phyloP scores from a whole-genome alignment of 2,888 invertebrate species.

The Synanthedon vespiformis region DNA sequence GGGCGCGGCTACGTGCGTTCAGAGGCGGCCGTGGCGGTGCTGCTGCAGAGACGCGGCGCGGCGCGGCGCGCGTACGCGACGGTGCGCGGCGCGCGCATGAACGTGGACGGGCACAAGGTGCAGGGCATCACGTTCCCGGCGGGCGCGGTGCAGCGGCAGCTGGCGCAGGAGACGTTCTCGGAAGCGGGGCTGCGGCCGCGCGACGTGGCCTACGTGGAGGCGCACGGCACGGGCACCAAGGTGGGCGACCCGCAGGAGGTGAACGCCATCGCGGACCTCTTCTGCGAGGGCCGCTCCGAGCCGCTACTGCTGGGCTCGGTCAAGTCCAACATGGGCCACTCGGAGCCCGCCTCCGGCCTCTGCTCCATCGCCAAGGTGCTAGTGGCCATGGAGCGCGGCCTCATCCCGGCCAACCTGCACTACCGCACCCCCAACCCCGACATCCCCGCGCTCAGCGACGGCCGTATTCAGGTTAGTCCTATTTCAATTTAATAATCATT shows the following conservation, averaged over 20 bases:
- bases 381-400: conserved; percentile 91
- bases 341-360: conserved; percentile 93
- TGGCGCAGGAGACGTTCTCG: conserved; percentile 87
- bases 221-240: conserved; percentile 99
- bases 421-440: conserved; percentile 88
- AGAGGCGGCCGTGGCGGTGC: conserved; percentile 86
- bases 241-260: conserved; percentile 98
- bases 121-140: conserved; percentile 91
- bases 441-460: conserved; percentile 91
- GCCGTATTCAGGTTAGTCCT: conserved; percentile 77
- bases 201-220: conserved; percentile 92
- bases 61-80: conserved; percentile 89
- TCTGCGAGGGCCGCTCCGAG: conserved; percentile 82
- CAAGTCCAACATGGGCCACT: conserved; percentile 99
- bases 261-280: conserved; percentile 92
- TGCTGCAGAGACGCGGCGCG: conserved; percentile 81
- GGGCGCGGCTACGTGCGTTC: conserved; percentile 94
- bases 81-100: conserved; percentile 88
- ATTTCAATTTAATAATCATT: too few species aligned
- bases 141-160: conserved; percentile 82
- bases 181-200: conserved; percentile 85
- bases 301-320: conserved; percentile 95
- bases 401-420: conserved; percentile 93
- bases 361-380: conserved; percentile 92
- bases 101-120: conserved; percentile 93